Conservation (phyloP, 2,797 vertebrate species). For the Salmo trutta region DNA sequence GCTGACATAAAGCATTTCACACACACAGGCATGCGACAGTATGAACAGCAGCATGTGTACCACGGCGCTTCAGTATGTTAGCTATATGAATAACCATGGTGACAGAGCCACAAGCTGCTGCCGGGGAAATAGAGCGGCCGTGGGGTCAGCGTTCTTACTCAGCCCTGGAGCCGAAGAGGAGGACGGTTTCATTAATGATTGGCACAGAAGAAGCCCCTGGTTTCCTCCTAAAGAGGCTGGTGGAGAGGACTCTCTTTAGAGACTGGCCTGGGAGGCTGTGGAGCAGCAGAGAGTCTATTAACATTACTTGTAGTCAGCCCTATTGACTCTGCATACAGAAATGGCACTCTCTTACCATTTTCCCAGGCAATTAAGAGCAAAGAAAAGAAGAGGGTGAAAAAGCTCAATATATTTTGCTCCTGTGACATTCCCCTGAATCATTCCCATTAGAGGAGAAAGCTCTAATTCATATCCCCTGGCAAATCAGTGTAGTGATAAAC, state of each 20-base stretch:
- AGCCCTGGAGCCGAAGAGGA: background rate
- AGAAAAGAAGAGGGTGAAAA: background rate
- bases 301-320: conserved; percentile 6
- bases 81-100: background rate
- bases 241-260: background rate
- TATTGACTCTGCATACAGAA: background rate
- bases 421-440: background rate
- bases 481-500: conserved; percentile 4
- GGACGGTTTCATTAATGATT: conserved; percentile 29
- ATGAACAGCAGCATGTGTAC: conserved; percentile 15
- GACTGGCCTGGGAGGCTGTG: background rate
- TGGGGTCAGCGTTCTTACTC: conserved; percentile 24
- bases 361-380: conserved; percentile 10
- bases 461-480: background rate
- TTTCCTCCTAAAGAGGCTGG: background rate
- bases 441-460: conserved; percentile 3
- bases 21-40: conserved; percentile 2
- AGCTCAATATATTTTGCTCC: background rate
- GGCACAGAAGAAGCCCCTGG: background rate
- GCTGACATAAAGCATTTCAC: background rate
- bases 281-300: conserved; percentile 3
- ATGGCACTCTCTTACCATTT: background rate
- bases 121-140: conserved; percentile 3
- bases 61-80: background rate
- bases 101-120: background rate